These are phyloP conservation scores for Phymastichus coffea DNA, from an alignment of 1,140 invertebrate genomes.

Conservation along the genomic window DNA sequence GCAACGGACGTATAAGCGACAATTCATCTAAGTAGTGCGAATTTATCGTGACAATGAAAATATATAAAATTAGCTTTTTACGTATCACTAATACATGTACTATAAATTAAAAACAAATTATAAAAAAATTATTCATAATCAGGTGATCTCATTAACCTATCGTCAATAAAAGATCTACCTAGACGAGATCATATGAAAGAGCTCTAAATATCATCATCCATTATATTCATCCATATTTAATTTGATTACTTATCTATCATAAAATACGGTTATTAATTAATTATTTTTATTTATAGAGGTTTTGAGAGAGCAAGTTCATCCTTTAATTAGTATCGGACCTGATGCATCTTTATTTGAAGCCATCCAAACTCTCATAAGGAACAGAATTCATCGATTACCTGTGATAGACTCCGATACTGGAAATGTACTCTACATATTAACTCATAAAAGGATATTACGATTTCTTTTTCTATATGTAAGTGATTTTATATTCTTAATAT, in stretches of 20 bases:
- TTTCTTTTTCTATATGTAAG: conserved; percentile 99
- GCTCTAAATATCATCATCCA: too few relatives aligned
- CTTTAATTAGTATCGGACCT: conserved; percentile 83
- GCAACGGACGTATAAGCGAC: too few relatives aligned
- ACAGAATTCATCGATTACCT: conserved; percentile 94
- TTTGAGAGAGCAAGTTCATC: conserved; percentile 76
- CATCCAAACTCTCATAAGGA: conserved; percentile 87
- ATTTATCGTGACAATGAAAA: too few relatives aligned
- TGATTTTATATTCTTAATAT: conserved; percentile 48
- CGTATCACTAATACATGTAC: too few relatives aligned
- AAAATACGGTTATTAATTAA: not conserved
- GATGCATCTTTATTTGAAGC: conserved; percentile 91
- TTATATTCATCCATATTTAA: too few relatives aligned
- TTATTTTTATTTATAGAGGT: conserved; percentile 63
- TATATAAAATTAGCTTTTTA: too few relatives aligned
- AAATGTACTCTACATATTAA: conserved; percentile 98
- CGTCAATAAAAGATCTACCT: conserved; percentile 8
- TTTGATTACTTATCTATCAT: not conserved
- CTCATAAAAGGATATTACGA: conserved; percentile 96
- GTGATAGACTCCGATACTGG: conserved; percentile 93
- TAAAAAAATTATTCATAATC: too few relatives aligned
- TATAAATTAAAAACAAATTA: too few relatives aligned
- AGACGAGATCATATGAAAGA: too few relatives aligned
- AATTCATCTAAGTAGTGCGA: too few relatives aligned
- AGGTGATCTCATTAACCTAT: not conserved